Conservation (phyloP, 2,888 invertebrate species). For the Melinaea menophilus region DNA sequence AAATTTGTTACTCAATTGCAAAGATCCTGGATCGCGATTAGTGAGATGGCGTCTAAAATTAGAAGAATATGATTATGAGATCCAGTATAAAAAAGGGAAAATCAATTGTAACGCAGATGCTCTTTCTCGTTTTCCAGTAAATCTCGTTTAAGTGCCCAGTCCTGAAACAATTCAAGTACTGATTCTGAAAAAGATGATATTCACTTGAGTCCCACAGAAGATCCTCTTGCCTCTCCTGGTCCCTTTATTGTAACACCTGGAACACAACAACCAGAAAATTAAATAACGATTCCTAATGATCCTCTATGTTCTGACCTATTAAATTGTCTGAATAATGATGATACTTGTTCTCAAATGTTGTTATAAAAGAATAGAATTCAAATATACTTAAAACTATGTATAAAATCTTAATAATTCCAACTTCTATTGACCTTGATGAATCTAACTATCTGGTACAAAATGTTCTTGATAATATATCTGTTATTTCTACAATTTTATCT, state of each 20-base stretch:
- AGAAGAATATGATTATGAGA: constrained; percentile 36
- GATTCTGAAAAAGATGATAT: constrained; percentile 8
- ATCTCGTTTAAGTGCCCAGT: not conserved
- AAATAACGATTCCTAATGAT: not conserved
- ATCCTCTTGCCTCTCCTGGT: not conserved
- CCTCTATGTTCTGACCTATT: not conserved
- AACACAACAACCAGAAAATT: no score
- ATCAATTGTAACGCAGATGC: constrained; percentile 39
- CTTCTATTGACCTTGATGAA: constrained; percentile 17
- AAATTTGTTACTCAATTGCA: constrained; percentile 30
- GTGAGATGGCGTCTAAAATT: constrained; percentile 33
- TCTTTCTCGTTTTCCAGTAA: constrained; percentile 28
- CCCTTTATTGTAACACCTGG: no score
- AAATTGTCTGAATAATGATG: constrained; percentile 3
- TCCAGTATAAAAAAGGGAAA: constrained; percentile 38
- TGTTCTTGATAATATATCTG: not conserved
- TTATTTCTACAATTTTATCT: constrained; percentile 1
- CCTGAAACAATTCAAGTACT: constrained; percentile 1
- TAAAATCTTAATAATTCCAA: constrained; percentile 12
- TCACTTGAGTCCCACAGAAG: not conserved
- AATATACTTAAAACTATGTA: constrained; percentile 11
- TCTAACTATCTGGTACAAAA: constrained; percentile 12
- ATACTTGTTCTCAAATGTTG: constrained; percentile 7
- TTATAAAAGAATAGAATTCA: constrained; percentile 6
- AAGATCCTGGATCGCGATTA: constrained; percentile 27